Conservation (phyloP, 2,797 vertebrate species). For the Buceros bicornis region DNA sequence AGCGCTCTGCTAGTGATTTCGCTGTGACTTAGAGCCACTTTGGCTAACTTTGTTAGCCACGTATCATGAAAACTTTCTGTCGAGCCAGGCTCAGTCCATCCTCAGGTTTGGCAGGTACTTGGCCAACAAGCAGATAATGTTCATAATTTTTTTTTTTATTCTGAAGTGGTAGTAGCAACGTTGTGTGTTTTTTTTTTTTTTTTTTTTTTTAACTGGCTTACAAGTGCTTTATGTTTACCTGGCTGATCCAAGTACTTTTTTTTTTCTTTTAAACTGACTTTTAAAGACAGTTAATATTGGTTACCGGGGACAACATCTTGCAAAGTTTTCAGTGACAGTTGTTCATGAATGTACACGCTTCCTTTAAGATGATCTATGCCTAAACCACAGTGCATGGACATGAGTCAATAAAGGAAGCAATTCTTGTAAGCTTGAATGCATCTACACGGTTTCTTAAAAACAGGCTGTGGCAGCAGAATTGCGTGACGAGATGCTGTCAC, state of each 20-base stretch:
- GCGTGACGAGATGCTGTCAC: neutral
- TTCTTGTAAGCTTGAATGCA: neutral
- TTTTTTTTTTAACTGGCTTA: neutral
- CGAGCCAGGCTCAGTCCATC: neutral
- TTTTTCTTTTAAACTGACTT: neutral
- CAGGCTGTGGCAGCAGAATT: neutral
- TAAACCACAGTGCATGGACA: conserved; percentile 45
- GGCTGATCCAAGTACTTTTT: neutral
- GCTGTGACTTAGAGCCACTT: neutral
- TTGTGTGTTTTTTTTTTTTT: no score
- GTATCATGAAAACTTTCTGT: neutral
- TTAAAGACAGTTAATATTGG: neutral
- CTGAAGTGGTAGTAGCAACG: neutral
- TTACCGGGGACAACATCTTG: neutral
- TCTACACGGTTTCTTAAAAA: neutral
- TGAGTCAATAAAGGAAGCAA: conserved; percentile 58
- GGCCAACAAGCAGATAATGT: accelerated
- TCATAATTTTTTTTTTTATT: neutral
- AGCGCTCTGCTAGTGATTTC: neutral
- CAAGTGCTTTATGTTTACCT: neutral
- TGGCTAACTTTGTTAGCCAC: neutral
- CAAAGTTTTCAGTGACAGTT: neutral
- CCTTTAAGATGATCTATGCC: neutral
- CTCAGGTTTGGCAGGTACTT: neutral
- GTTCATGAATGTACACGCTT: neutral